Conservation (phyloP, 2,888 invertebrate genomes). For the Sphaeridia pumilis region DNA sequence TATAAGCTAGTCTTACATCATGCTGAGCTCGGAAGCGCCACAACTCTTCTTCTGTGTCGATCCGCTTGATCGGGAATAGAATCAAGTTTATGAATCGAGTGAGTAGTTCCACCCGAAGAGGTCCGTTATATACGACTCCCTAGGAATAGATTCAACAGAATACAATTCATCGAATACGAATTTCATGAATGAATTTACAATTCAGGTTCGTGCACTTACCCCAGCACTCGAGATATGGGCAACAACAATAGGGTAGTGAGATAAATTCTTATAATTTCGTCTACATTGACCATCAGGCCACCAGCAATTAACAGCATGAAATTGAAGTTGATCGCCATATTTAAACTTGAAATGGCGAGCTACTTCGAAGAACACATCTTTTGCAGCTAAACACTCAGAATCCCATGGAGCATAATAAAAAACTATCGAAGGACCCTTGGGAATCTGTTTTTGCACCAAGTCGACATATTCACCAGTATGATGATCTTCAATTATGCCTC, state of each 20-base stretch:
- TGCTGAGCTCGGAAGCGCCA: constrained; percentile 34
- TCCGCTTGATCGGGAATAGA: constrained; percentile 28
- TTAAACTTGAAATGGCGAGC: constrained; percentile 28
- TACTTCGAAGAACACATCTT: constrained; percentile 26
- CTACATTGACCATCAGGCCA: constrained; percentile 34
- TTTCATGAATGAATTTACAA: too few relatives aligned
- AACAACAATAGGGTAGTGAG: constrained; percentile 35
- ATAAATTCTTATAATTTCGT: constrained; percentile 34
- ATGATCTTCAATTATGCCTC: constrained; percentile 25
- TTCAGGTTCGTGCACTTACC: constrained; percentile 17
- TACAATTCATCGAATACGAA: too few relatives aligned
- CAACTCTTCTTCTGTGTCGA: constrained; percentile 34
- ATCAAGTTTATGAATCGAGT: constrained; percentile 29
- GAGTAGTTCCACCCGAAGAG: constrained; percentile 30
- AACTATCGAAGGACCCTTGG: constrained; percentile 28
- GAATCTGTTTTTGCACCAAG: constrained; percentile 30
- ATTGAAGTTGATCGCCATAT: constrained; percentile 24
- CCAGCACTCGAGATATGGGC: constrained; percentile 28
- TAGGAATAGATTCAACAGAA: constrained; percentile 11
- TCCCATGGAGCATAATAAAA: constrained; percentile 36
- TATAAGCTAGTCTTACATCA: constrained; percentile 23
- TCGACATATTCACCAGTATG: constrained; percentile 33
- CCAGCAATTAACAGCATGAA: constrained; percentile 35
- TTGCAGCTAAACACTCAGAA: constrained; percentile 30
- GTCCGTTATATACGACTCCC: constrained; percentile 36